Evolutionary conservation across 2,113 vertebrate species (phyloP), one percentile per base, ranked within the genome.

Genomic region (Tachysurus vachellii): DNA sequence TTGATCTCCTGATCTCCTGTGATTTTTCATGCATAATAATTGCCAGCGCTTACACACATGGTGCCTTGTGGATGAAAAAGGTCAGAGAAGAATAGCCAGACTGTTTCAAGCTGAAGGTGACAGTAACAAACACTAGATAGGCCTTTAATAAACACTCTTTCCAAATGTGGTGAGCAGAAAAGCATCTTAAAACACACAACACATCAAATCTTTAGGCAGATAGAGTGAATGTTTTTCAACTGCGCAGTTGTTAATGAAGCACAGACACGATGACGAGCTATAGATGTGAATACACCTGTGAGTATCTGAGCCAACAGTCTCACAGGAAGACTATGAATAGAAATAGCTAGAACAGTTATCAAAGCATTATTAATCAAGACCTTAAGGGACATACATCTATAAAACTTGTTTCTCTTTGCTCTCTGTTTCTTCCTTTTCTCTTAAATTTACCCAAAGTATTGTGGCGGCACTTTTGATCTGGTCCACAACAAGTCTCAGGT

Each of bases 281-380:
- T 13, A 79, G n/a, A 53, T 79, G 50, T 54, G 21, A 79, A 79
- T 50, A 26, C 44, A 36, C 28, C 57, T 36, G 36, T 36, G 53
- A 28, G 50, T 28, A 57, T 28, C 53, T 59, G 54, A 57, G 77
- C 50, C 54, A 80, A 28, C 50, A 54, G 76, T 79, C 77, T 57
- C 28, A 36, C 77, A 80, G 54, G 14, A 7, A 80, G 54, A 57
- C 53, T 80, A 57, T 57, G 54, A 57, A 80, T 80, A 80, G n/a
- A 3, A 19, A 31, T 3, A 31, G 28, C 77, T 19, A 80, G 54
- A 28, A 19, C 47, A 28, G 26, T 56, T 53, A 56, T 79, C 14
- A 80, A 62, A 36, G 54, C 56, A 59, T 42, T 36, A 23, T 44
- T 14, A 61, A 62, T 11, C 8, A 26, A 26, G 36, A 44, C 28